A percentile compares a stretch with the other conserved stretches of the same genome.
phyloP scores from a whole-genome alignment of 2,113 vertebrate genomes.

The Hymenochirus boettgeri region DNA sequence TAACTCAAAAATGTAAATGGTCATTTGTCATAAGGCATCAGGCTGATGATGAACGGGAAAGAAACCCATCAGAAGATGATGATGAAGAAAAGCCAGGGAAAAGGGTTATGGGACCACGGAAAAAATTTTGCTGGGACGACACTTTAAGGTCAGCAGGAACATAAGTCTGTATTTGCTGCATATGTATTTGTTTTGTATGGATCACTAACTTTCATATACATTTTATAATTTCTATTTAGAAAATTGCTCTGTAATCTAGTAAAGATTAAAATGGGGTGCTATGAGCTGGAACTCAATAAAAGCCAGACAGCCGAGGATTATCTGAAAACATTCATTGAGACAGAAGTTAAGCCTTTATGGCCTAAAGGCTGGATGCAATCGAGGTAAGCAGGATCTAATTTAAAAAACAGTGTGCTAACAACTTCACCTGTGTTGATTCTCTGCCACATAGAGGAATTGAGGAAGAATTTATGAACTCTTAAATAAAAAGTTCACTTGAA shows the following conservation, averaged over 20 bases:
- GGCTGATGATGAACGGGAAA: constrained; percentile 84
- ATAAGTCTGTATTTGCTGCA: not conserved
- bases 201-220: not conserved
- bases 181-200: not conserved
- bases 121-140: constrained; percentile 96
- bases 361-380: constrained; percentile 99
- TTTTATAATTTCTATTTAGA: constrained; percentile 55
- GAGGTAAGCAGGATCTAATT: no score
- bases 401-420: no score
- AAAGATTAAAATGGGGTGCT: constrained; percentile 91
- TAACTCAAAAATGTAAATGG: no score
- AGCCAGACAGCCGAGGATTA: constrained; percentile 91
- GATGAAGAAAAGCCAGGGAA: constrained; percentile 96
- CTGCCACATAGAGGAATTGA: no score
- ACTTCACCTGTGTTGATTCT: no score
- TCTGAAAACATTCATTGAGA: constrained; percentile 97
- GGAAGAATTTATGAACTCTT: no score
- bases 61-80: constrained; percentile 91
- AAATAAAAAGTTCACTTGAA: no score
- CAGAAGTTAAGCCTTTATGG: constrained; percentile 95
- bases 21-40: constrained; percentile 66
- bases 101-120: constrained; percentile 90
- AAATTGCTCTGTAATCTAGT: constrained; percentile 89
- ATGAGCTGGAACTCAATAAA: constrained; percentile 92
- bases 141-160: constrained; percentile 72